These are phyloP conservation scores for Lysandra bellargus DNA, from an alignment of 2,888 invertebrate genomes.

Conservation along the genomic window DNA sequence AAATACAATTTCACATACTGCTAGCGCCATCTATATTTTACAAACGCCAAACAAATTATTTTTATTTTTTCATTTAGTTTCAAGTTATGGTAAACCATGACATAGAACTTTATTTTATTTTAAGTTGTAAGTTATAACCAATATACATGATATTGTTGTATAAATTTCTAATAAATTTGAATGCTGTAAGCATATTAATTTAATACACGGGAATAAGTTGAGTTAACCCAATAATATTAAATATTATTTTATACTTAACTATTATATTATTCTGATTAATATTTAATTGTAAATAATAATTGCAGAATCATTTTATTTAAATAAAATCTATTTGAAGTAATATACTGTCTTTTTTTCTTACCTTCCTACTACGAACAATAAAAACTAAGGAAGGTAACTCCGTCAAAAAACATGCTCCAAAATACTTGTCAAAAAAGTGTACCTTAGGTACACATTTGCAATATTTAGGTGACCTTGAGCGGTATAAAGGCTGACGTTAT, in stretches of 20 bases:
- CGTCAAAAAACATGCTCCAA: too few species aligned
- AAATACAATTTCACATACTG: neutral
- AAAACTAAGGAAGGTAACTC: too few species aligned
- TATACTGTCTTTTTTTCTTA: neutral
- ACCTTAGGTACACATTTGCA: too few species aligned
- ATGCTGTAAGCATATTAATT: neutral
- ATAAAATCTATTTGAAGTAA: constrained; percentile 22
- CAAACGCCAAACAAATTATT: neutral
- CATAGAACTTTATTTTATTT: neutral
- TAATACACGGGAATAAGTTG: neutral
- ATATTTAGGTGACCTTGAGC: too few species aligned
- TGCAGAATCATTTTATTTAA: neutral
- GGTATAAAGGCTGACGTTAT: too few species aligned
- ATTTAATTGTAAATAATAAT: constrained; percentile 23
- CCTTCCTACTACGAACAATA: neutral
- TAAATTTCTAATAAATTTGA: neutral
- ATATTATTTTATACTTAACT: neutral
- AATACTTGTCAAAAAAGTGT: too few species aligned
- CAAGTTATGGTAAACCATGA: neutral
- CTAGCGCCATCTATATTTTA: neutral
- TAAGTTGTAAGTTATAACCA: neutral
- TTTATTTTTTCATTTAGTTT: neutral
- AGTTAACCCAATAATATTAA: neutral
- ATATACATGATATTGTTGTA: neutral
- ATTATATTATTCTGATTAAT: neutral